Conservation (phyloP, 2,797 vertebrate species). For the Knipowitschia caucasica region DNA sequence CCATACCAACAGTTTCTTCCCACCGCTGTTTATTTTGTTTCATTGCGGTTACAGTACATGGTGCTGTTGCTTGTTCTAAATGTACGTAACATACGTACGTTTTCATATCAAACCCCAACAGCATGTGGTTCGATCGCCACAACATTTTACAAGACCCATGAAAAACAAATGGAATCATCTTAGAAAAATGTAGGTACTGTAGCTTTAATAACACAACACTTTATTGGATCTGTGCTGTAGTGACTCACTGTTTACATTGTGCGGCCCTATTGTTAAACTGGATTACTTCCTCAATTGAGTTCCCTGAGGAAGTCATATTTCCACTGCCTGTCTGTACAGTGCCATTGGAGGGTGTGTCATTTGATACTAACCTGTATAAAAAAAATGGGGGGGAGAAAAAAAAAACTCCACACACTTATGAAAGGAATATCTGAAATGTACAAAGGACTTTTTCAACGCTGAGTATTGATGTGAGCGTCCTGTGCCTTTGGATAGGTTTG, state of each 20-base stretch:
- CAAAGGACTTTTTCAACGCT: constrained; percentile 54
- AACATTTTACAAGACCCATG: too few relatives aligned
- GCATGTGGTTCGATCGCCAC: too few relatives aligned
- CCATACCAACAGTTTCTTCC: too few relatives aligned
- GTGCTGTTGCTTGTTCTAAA: too few relatives aligned
- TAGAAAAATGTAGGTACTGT: too few relatives aligned
- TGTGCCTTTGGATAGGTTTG: constrained; percentile 91
- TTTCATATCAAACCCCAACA: too few relatives aligned
- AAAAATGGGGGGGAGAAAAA: too few relatives aligned
- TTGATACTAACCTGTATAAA: constrained; percentile 72
- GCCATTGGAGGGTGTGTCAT: constrained; percentile 74
- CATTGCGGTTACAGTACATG: too few relatives aligned
- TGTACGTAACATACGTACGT: too few relatives aligned
- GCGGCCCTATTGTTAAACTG: constrained; percentile 25
- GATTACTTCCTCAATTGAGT: constrained; percentile 31
- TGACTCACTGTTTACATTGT: constrained; percentile 9
- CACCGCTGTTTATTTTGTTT: too few relatives aligned
- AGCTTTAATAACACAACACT: too few relatives aligned
- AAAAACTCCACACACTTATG: constrained; percentile 50
- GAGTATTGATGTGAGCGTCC: constrained; percentile 86
- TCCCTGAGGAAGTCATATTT: constrained; percentile 27
- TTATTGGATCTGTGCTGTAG: not conserved
- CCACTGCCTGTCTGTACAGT: constrained; percentile 70
- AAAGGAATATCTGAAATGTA: constrained; percentile 32
- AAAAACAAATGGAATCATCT: too few relatives aligned